These are phyloP conservation scores for Stramonita haemastoma DNA, from an alignment of 2,888 invertebrate species.

Conservation along the genomic window DNA sequence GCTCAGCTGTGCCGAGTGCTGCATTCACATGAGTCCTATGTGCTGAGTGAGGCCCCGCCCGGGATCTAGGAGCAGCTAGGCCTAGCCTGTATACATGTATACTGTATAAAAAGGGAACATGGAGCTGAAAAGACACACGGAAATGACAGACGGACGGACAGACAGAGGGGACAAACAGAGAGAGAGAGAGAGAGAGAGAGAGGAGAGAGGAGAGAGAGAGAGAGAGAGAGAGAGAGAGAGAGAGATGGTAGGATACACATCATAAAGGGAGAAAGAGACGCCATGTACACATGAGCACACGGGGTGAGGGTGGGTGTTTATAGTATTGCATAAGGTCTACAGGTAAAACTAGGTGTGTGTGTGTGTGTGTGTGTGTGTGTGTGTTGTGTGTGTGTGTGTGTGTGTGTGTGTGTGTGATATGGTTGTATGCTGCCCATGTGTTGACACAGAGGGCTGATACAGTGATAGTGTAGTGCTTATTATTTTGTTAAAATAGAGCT, in stretches of 20 bases:
- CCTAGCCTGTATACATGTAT: no score
- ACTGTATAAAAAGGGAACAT: background rate
- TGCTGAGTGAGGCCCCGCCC: slow-evolving; percentile 52
- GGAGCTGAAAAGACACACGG: background rate
- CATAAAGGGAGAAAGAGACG: background rate
- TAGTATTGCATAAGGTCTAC: no score
- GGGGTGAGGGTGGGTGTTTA: no score
- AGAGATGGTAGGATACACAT: background rate
- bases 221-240: background rate
- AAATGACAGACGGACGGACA: background rate
- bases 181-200: background rate
- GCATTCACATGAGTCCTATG: slow-evolving; percentile 72
- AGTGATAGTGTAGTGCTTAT: no score
- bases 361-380: no score
- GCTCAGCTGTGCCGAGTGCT: slow-evolving; percentile 71
- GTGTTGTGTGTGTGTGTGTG: no score
- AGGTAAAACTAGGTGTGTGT: no score
- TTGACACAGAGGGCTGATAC: no score
- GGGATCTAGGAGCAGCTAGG: slow-evolving; percentile 18
- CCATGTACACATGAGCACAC: no score
- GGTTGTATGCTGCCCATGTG: no score
- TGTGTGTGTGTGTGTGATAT: no score
- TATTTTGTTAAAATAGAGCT: no score
- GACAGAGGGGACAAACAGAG: background rate
- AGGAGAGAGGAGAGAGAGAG: background rate